phyloP scores from a whole-genome alignment of 1,140 invertebrate genomes.

The Myzus persicae region DNA sequence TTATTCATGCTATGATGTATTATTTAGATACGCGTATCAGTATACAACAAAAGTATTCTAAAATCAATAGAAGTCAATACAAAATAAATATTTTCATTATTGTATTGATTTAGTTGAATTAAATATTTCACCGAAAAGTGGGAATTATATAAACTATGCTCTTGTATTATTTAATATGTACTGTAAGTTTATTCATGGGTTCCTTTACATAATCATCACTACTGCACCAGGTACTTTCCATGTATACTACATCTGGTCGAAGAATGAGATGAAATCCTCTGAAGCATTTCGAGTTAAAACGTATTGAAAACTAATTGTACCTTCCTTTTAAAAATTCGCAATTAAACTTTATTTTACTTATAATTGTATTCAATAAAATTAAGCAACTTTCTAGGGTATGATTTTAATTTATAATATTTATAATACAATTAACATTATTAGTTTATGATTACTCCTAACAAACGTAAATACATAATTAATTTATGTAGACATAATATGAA shows the following conservation, averaged over 20 bases:
- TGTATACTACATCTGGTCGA: not conserved
- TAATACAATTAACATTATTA: not conserved
- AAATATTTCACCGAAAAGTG: not conserved
- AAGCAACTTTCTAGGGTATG: not conserved
- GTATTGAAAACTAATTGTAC: not conserved
- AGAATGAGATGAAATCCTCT: not conserved
- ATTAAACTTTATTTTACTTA: not conserved
- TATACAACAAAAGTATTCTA: not conserved
- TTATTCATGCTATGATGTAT: not conserved
- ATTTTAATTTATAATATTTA: not conserved
- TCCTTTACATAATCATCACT: not conserved
- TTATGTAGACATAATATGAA: too few species aligned
- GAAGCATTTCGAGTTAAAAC: not conserved
- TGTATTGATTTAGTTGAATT: not conserved
- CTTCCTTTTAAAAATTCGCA: not conserved
- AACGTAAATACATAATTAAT: too few species aligned
- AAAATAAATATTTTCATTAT: not conserved
- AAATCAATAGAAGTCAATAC: not conserved
- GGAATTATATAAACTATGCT: not conserved
- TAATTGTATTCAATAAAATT: not conserved
- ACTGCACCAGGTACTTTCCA: not conserved
- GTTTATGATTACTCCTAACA: not conserved
- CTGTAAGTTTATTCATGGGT: not conserved
- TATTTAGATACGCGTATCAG: not conserved
- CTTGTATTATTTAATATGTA: not conserved